A percentile compares a stretch with the other conserved stretches of the same genome.
Evolutionary conservation across 2,113 vertebrate species (phyloP).

Genomic region (Aviceda subcristata): DNA sequence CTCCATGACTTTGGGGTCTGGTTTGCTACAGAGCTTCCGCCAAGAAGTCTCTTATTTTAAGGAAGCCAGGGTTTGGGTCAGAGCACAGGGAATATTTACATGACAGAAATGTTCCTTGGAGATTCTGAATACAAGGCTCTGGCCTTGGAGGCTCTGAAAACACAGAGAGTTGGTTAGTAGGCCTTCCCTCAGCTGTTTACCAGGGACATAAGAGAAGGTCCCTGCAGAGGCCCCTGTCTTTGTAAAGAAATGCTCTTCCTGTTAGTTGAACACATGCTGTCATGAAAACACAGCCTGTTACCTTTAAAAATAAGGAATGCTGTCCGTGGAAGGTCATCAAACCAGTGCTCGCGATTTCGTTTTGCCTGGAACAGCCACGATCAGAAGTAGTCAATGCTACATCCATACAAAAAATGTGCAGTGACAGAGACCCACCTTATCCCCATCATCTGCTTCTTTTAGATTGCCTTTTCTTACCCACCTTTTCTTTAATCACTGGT

Average conservation of each 20-base stretch:
- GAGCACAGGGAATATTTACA: neutral
- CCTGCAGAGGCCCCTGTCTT: neutral
- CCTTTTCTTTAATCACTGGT: neutral
- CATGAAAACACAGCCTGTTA: neutral
- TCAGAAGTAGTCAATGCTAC: neutral
- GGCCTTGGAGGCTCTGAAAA: neutral
- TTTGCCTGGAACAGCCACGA: slow-evolving; percentile 72
- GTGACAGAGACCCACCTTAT: neutral
- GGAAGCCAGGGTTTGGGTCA: neutral
- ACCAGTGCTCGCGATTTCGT: slow-evolving; percentile 91
- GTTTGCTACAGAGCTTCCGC: neutral
- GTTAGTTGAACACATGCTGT: neutral
- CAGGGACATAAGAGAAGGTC: neutral
- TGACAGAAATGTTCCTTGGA: neutral
- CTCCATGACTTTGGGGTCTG: neutral
- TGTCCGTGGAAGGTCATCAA: slow-evolving; percentile 93
- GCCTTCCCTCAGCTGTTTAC: neutral
- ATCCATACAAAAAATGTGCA: neutral
- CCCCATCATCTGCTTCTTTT: neutral
- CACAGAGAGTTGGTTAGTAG: neutral
- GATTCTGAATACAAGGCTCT: neutral
- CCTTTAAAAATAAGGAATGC: slow-evolving; percentile 98
- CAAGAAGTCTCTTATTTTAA: neutral
- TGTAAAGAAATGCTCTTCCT: neutral
- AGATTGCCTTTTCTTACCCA: neutral